Evolutionary conservation across 2,888 invertebrate genomes (phyloP).

Genomic region (Meghimatium bilineatum): DNA sequence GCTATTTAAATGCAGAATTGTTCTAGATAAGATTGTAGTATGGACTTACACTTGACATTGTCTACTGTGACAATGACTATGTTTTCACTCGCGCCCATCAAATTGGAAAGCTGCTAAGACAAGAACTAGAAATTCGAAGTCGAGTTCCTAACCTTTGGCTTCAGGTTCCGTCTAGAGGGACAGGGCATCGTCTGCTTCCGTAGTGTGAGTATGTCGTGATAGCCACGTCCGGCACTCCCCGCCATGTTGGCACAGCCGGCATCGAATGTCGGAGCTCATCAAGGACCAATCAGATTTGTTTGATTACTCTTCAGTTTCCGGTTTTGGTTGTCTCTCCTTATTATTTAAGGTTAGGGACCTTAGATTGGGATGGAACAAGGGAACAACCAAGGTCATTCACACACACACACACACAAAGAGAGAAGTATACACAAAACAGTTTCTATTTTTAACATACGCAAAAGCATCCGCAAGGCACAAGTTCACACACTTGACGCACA

Average conservation of each 20-base stretch:
- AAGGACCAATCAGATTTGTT: slow-evolving; percentile 49
- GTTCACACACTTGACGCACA: background rate
- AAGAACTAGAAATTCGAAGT: slow-evolving; percentile 10
- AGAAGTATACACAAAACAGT: background rate
- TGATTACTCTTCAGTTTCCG: slow-evolving; percentile 50
- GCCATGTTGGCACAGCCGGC: slow-evolving; percentile 31
- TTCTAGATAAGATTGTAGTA: background rate
- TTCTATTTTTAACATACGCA: background rate
- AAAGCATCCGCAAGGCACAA: background rate
- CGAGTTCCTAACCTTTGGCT: slow-evolving; percentile 16
- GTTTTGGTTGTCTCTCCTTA: slow-evolving; percentile 42
- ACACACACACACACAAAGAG: background rate
- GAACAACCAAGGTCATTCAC: background rate
- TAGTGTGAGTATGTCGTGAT: slow-evolving; percentile 34
- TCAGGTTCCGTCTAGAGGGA: slow-evolving; percentile 25
- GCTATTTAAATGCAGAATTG: background rate
- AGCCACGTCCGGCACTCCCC: slow-evolving; percentile 10
- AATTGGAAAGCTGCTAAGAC: slow-evolving; percentile 8
- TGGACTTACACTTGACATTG: background rate
- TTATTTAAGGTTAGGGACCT: slow-evolving; percentile 32
- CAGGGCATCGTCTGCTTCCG: slow-evolving; percentile 14
- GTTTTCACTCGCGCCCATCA: background rate
- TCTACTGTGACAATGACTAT: background rate
- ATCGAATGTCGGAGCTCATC: slow-evolving; percentile 47
- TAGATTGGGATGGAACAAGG: background rate